Conservation (phyloP, 1,140 invertebrate species). For the Papilio glaucus region DNA sequence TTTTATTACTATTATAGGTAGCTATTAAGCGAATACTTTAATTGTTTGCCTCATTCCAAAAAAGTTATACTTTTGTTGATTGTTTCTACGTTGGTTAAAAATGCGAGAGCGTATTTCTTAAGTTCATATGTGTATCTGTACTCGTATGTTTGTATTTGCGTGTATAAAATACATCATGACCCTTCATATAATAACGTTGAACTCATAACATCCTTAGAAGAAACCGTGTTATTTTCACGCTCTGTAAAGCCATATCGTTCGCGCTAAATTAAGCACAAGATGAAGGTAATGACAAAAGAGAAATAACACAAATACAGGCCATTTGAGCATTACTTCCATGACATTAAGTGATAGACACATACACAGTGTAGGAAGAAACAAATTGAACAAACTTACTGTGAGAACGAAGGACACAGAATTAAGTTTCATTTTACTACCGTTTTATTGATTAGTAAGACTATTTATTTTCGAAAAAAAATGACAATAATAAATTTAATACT, state of each 20-base stretch:
- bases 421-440: neutral
- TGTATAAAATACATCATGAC: neutral
- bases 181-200: constrained; percentile 9
- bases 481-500: no score
- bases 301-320: constrained; percentile 14
- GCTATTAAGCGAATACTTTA: neutral
- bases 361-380: neutral
- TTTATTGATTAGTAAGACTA: neutral
- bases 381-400: neutral
- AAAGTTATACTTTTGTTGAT: no score
- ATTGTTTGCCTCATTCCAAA: no score
- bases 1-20: no score
- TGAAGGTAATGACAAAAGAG: constrained; percentile 5
- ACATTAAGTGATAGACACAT: constrained; percentile 19
- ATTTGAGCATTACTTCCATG: constrained; percentile 11
- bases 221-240: constrained; percentile 19
- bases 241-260: neutral
- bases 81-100: neutral
- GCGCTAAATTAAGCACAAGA: no score
- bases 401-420: neutral
- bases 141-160: neutral
- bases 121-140: neutral
- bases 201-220: constrained; percentile 11
- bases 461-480: no score
- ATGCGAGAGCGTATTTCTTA: neutral